Base-by-base conservation (phyloP, 2,113 vertebrate genomes). In the Diglossa brunneiventris region DNA sequence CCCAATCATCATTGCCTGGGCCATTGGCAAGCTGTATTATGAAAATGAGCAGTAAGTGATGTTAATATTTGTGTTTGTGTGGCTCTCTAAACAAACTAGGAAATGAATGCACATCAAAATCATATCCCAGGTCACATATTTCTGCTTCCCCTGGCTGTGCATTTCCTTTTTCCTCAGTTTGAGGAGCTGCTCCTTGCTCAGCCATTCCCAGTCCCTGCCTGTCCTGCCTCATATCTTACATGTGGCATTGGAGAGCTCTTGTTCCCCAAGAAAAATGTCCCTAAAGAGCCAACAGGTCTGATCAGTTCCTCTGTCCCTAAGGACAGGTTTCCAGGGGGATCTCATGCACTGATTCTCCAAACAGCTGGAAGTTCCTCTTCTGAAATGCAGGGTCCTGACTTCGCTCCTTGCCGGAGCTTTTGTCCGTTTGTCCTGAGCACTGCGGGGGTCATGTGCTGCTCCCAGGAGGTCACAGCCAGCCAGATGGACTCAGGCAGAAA, bases 31-130 rank as follows among this genome's bases (percentile, higher is more conserved):
- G 85, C 96, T 99, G 7, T 98, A 98, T 97, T 99, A 99, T 82
- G 99, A 99, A 97, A 99, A 99, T 63, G 98, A 99, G 88, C 98
- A 99, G 99, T 99, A 97, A 98, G 99, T 98, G 83, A 31, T 13
- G 6, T 39, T 72, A 41, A 77, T 22, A 10, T 82, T 76, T 56
- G 3, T 72, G 20, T 66, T 58, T 58, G 6, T 63, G 30, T 74
- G 33, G 13, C 33, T 61, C 16, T 85, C 31, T 61, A 39, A 84
- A 74, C n/a, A 33, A 79, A 53, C 55, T 4, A 50, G 35, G 46
- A 58, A 62, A 28, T 59, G 20, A 23, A 21, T 47, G 7, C 37
- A 21, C 7, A 22, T 53, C 46, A 2, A 3, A 26, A 39, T 19
- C 21, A 6, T 31, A 26, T 39, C 53, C 33, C 77, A 74, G 23